phyloP scores from a whole-genome alignment of 2,113 vertebrate genomes.

The Gnathonemus echidnorhynchus region DNA sequence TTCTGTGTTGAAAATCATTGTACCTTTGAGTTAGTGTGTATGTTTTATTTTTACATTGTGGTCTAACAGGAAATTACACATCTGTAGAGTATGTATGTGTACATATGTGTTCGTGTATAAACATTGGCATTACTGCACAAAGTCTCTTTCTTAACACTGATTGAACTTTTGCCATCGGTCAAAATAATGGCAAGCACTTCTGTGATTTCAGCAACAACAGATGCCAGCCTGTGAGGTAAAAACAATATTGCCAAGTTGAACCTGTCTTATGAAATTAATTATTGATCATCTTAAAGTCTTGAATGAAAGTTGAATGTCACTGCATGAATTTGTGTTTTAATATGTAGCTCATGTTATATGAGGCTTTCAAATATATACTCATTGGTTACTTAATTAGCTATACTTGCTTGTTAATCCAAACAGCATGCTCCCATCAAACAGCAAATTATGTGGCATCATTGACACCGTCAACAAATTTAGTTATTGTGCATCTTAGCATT shows the following conservation, averaged over 20 bases:
- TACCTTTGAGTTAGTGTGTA: not conserved
- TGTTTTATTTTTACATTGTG: not conserved
- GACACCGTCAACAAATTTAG: not conserved
- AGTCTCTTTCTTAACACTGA: not conserved
- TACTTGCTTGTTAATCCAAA: not conserved
- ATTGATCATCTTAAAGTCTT: not conserved
- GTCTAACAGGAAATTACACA: not conserved
- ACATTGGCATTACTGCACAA: not conserved
- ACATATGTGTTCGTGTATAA: not conserved
- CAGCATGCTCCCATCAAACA: not conserved
- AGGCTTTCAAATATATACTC: not conserved
- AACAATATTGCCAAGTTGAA: slow-evolving; percentile 15
- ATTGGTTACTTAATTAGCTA: not conserved
- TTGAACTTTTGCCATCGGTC: not conserved
- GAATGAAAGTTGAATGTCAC: not conserved
- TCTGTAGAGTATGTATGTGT: not conserved
- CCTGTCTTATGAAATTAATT: slow-evolving; percentile 16
- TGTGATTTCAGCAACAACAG: not conserved
- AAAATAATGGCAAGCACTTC: not conserved
- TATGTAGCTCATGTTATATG: not conserved
- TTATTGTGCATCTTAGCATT: not conserved
- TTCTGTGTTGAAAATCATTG: not conserved
- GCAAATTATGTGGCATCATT: not conserved
- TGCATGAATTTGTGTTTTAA: not conserved
- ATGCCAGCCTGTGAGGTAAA: not conserved